Evolutionary conservation across 2,797 vertebrate species (phyloP).

Genomic region (Crenichthys baileyi): DNA sequence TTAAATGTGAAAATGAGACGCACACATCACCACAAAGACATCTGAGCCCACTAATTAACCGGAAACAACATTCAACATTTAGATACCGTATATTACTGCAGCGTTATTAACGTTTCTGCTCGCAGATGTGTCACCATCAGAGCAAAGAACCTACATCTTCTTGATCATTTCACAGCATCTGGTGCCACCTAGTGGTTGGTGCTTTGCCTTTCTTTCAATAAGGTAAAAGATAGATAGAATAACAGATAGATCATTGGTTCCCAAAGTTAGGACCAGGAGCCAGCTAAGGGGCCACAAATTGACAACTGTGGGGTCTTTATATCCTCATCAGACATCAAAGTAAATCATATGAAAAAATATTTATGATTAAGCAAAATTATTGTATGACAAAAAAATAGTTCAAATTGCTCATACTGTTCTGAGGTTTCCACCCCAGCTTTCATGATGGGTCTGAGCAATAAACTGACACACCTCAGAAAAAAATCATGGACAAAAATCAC

Average conservation of each 20-base stretch:
- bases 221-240: not conserved
- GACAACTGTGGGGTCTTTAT: not conserved
- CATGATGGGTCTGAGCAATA: no score
- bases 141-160: not conserved
- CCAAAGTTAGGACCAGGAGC: no score
- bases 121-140: not conserved
- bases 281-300: no score
- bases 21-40: not conserved
- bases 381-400: no score
- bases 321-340: not conserved
- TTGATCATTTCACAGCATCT: conserved; percentile 27
- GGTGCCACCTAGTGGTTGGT: conserved; percentile 35
- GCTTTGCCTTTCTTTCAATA: not conserved
- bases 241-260: no score
- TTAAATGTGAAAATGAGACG: not conserved
- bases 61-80: not conserved
- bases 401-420: no score
- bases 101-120: not conserved
- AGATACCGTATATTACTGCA: not conserved
- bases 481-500: no score
- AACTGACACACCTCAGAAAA: no score
- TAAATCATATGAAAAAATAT: not conserved
- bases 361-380: no score
- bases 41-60: not conserved
- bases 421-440: no score